Evolutionary conservation across 2,113 vertebrate species (phyloP).

Genomic region (Elachura formosa): DNA sequence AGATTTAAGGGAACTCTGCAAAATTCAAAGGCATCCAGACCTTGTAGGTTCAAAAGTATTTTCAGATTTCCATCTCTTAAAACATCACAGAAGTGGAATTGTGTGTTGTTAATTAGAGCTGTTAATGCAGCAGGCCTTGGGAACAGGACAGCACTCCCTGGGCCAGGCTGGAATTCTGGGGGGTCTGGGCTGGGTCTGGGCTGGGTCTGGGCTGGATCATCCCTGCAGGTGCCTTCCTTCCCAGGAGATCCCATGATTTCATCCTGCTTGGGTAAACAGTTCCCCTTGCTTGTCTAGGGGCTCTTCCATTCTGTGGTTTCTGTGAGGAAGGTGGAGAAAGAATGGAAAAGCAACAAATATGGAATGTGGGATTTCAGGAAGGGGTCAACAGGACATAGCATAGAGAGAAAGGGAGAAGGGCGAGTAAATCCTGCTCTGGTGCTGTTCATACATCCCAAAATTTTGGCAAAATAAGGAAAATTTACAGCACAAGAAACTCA

Average conservation of each 20-base stretch:
- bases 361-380: neutral
- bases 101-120: neutral
- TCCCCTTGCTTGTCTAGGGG: neutral
- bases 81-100: neutral
- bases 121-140: neutral
- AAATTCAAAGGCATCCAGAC: fast-evolving
- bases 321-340: neutral
- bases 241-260: neutral
- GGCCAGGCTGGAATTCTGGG: neutral
- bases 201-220: neutral
- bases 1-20: neutral
- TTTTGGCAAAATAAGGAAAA: neutral
- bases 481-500: fast-evolving
- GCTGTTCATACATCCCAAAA: neutral
- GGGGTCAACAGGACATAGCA: neutral
- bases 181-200: neutral
- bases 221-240: neutral
- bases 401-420: neutral
- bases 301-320: neutral
- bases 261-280: neutral
- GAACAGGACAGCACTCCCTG: fast-evolving
- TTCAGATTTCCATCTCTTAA: neutral
- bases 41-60: neutral
- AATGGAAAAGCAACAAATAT: neutral
- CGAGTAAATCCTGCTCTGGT: neutral